Evolutionary conservation across 1,140 invertebrate genomes (phyloP).

Genomic region (Halictus rubicundus): DNA sequence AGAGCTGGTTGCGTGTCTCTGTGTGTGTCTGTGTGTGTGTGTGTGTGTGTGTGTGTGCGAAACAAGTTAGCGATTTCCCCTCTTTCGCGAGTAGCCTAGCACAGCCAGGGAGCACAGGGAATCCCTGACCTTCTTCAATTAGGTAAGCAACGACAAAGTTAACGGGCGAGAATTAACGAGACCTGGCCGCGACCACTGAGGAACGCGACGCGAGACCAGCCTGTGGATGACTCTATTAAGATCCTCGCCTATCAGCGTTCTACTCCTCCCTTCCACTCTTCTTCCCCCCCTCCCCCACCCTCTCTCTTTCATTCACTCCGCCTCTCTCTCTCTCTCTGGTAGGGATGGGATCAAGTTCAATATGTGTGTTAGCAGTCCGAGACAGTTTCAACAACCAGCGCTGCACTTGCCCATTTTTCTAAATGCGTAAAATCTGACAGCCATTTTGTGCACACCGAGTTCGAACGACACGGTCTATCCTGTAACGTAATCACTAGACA

Average conservation of each 20-base stretch:
- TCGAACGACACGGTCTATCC: too few relatives aligned
- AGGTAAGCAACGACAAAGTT: slow-evolving; percentile 35
- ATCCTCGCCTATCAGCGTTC: slow-evolving; percentile 26
- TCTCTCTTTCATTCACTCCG: background rate
- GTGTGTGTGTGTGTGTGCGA: too few relatives aligned
- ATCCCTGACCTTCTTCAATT: slow-evolving; percentile 37
- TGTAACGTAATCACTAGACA: too few relatives aligned
- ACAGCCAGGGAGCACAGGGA: background rate
- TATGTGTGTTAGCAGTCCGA: too few relatives aligned
- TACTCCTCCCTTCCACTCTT: background rate
- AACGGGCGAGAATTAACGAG: slow-evolving; percentile 32
- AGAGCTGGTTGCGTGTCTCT: too few relatives aligned
- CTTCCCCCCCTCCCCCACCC: background rate
- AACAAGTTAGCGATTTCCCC: background rate
- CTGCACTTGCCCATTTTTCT: too few relatives aligned
- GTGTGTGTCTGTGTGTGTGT: too few relatives aligned
- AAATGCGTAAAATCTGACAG: too few relatives aligned
- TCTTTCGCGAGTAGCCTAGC: background rate
- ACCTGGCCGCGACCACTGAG: background rate
- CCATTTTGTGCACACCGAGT: too few relatives aligned
- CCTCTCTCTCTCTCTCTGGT: background rate
- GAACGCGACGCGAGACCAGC: background rate
- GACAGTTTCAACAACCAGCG: too few relatives aligned
- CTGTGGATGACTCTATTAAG: slow-evolving; percentile 34
- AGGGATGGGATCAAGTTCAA: too few relatives aligned